Evolutionary conservation across 2,888 invertebrate species (phyloP), one percentile per base, ranked within the genome.

Genomic region (Amphipyra tragopoginis): DNA sequence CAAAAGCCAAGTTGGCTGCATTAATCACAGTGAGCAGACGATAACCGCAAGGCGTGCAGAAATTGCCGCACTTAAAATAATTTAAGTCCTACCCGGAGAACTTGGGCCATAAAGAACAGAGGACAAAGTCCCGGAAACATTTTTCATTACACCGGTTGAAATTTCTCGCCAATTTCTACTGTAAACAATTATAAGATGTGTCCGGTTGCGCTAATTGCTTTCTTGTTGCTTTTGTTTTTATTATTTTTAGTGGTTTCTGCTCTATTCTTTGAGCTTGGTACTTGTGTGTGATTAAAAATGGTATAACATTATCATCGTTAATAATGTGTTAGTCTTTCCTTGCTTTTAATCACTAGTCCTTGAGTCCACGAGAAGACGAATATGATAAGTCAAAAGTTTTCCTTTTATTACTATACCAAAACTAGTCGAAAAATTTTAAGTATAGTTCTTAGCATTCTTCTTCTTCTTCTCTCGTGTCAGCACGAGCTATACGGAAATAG

Each of bases 11-110:
- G 71, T 77, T 72, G 68, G 64, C 69, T 72, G 75, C 89, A 91
- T 91, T 90, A 91, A 91, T 92, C 90, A 88, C 83, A 55, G 74
- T 54, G 77, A 85, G 77, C 66, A 83, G 90, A 90, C 90, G 89
- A 92, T 93, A 91, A 91, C 92, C 91, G 85, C 92, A 90, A 92
- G 90, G 83, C 88, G 88, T 83, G 86, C 87, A 81, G 84, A 86
- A 90, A 87, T 86, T 87, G 90, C 80, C 83, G 88, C 87, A 90
- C 89, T 91, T 91, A 90, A 90, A 92, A 93, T 93, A 91, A 93
- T 93, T 92, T 89, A 91, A 90, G 87, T 87, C 85, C 77, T 79
- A 81, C 81, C 86, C 85, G 76, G 85, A 86, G 71, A 92, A 93
- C 87, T 93, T 90, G 82, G 81, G 81, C 86, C 87, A 90, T 93